Base-by-base conservation (phyloP, 2,113 vertebrate genomes). In the Nipponia nippon region DNA sequence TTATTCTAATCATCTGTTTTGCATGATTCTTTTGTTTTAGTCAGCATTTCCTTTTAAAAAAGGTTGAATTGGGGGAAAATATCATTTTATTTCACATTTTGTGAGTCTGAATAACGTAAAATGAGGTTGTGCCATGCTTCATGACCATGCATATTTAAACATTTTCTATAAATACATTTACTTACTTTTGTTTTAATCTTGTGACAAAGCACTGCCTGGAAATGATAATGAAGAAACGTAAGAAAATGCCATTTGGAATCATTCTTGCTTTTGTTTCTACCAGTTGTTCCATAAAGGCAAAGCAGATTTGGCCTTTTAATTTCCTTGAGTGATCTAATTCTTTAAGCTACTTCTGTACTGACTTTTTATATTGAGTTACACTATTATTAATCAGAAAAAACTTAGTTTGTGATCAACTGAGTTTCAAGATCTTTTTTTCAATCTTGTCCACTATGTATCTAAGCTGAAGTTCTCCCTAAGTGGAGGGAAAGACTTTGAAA, bases 41-140 rank as follows among this genome's bases (percentile, higher is more conserved):
- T 97, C 91, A 97, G 62, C 71, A 83, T 91, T 97, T 95, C 53
- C 69, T 96, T 96, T 92, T 63, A 49, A 46, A 92, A 91, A 82
- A 93, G 36, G 27, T 75, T 92, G 49, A 94, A 85, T 94, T 84
- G 36, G 44, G 62, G 34, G 13, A 84, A 93, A 97, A 91, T 44
- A 87, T 21, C 4, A 67, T 46, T 97, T 93, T 79, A 47, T 96
- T 95, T 95, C 46, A 71, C 46, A 49, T 97, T 91, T 97, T 55
- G n/a, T 29, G 21, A 88, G 34, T 61, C 63, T 91, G 42, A 95
- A 95, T 87, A 94, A 76, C 75, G 70, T 71, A 73, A 97, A 97
- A 97, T 90, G 69, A 95, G 61, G 32, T 80, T 95, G 53, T 65
- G 72, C 53, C 61, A 76, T 76, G 56, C 50, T 94, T 76, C n/a